phyloP scores from a whole-genome alignment of 2,888 invertebrate genomes.

The Chloroclystis v-ata region DNA sequence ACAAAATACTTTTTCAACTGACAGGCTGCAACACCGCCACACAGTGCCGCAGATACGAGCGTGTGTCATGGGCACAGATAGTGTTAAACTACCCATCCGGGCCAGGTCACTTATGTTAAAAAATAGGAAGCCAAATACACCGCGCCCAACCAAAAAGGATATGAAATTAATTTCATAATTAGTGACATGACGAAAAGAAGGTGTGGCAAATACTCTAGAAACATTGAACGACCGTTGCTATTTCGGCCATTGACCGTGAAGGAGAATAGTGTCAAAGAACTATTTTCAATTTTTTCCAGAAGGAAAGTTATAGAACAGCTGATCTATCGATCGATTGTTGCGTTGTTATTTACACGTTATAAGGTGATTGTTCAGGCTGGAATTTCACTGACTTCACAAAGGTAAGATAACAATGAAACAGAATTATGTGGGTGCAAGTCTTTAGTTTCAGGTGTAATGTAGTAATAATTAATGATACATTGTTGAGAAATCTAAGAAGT shows the following conservation, averaged over 20 bases:
- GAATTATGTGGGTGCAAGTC: too few relatives aligned
- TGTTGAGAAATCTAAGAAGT: too few relatives aligned
- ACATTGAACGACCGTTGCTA: slow-evolving; percentile 15
- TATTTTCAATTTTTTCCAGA: slow-evolving; percentile 8
- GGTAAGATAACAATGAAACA: too few relatives aligned
- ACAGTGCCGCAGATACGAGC: too few relatives aligned
- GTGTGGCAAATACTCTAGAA: slow-evolving; percentile 17
- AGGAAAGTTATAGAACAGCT: slow-evolving; percentile 4
- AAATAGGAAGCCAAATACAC: background rate
- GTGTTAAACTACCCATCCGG: too few relatives aligned
- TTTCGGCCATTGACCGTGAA: slow-evolving; percentile 17
- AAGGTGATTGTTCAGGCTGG: background rate
- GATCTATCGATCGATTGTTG: slow-evolving; percentile 2
- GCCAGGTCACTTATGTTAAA: too few relatives aligned
- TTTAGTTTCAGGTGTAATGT: too few relatives aligned
- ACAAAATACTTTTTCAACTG: too few relatives aligned
- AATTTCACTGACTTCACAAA: background rate
- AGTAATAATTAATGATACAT: too few relatives aligned
- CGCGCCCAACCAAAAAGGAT: background rate
- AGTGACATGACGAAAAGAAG: slow-evolving; percentile 12
- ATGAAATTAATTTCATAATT: slow-evolving; percentile 11
- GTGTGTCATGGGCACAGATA: too few relatives aligned
- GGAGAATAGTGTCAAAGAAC: slow-evolving; percentile 15
- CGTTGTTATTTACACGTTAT: background rate
- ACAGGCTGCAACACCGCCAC: too few relatives aligned